Base-by-base conservation (phyloP, 1,140 invertebrate genomes). In the Drosophila novamexicana region DNA sequence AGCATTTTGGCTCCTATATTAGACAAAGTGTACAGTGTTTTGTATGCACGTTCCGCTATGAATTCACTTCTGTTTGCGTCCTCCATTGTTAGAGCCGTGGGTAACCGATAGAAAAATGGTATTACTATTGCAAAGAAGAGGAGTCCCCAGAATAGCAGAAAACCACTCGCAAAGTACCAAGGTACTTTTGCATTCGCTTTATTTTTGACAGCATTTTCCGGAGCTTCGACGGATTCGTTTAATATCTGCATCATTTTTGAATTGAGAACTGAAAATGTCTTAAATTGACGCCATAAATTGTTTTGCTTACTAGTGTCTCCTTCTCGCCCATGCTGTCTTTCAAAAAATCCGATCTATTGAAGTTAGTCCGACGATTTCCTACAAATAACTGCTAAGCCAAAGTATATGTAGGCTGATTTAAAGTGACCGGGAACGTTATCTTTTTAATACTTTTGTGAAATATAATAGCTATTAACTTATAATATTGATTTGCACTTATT, bases 1-100 rank as follows among this genome's bases (percentile, higher is more conserved):
- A 93, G 92, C 10, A 95, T 93, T 85, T 96, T 93, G 3, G 95
- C 95, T 0, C 96, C 96, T 52, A 96, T 93, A 22, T 93, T 93
- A 1, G 95, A 95, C 50, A 97, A 93, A 75, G 95, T 94, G 18
- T 94, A 91, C 10, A 97, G 92, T 78, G 95, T 71, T 6, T 67
- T 44, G 29, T 84, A 61, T 0, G 91, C 88, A 1, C 85, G 76
- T 66, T 91, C 81, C 0, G 84, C 77, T 18, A 92, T 77, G 14
- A 91, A 91, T 14, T 57, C 56, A 4, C 52, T 68, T 9, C 58
- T 67, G 1, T 59, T 29, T 1, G 22, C 44, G 5, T 75, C 68
- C 3, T 90, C 75, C 7, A 86, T 53, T 4, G 70, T 79, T 0
- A 73, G 34, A 1, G 73, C 77, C 9, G 47, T 54, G 9, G 90